A percentile compares a stretch with the other conserved stretches of the same genome.
phyloP scores from a whole-genome alignment of 1,140 invertebrate genomes.

The Musca vetustissima region DNA sequence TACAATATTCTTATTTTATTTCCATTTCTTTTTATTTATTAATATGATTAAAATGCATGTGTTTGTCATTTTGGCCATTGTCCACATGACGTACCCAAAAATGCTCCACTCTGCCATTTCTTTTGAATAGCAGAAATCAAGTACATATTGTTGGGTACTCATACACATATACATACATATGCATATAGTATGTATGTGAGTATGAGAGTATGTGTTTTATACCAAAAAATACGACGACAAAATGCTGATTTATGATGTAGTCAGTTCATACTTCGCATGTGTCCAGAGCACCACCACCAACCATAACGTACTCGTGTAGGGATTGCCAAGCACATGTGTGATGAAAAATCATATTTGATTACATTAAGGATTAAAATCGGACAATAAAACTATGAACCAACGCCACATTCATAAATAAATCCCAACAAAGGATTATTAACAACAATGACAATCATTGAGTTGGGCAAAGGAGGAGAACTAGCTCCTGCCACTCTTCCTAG shows the following conservation, averaged over 20 bases:
- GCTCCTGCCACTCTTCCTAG: too few species aligned
- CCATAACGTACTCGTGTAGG: neutral
- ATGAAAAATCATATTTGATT: conserved; percentile 26
- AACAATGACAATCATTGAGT: conserved; percentile 7
- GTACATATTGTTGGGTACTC: too few species aligned
- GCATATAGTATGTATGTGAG: neutral
- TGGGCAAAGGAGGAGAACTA: too few species aligned
- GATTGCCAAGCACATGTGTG: neutral
- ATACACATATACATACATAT: too few species aligned
- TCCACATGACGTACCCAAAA: too few species aligned
- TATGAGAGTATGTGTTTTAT: neutral
- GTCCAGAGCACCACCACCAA: neutral
- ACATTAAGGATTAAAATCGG: conserved; percentile 26
- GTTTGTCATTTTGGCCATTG: too few species aligned
- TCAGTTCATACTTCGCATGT: neutral
- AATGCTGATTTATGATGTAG: conserved; percentile 2
- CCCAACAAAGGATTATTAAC: neutral
- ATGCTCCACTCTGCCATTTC: neutral
- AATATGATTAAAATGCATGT: too few species aligned
- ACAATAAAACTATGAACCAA: conserved; percentile 14
- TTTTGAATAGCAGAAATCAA: neutral
- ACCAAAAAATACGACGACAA: neutral
- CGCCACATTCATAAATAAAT: neutral
- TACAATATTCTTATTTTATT: too few species aligned
- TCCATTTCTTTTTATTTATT: too few species aligned